Evolutionary conservation across 1,140 invertebrate species (phyloP).

Genomic region (Tetramorium alpestre): DNA sequence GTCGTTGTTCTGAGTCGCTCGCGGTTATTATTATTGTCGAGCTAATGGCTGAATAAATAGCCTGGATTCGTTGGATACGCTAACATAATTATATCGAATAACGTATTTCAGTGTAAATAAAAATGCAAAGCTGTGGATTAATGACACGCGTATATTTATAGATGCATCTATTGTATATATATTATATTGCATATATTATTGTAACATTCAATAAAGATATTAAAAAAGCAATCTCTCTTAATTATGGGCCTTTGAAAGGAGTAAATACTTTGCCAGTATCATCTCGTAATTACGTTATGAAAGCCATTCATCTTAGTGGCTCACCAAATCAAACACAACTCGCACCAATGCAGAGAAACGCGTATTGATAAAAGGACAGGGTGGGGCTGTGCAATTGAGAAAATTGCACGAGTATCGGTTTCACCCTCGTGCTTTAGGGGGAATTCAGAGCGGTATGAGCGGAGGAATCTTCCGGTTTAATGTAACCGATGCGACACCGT

Average conservation of each 20-base stretch:
- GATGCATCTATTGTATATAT: background rate
- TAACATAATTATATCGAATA: constrained; percentile 35
- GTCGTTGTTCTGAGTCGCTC: constrained; percentile 39
- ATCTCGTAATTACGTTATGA: background rate
- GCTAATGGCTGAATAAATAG: constrained; percentile 38
- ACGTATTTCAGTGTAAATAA: background rate
- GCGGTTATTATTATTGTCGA: constrained; percentile 40
- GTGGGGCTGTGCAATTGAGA: constrained; percentile 66
- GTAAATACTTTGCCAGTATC: background rate
- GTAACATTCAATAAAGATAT: background rate
- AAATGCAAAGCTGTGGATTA: background rate
- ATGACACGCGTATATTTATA: background rate
- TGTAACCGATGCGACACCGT: constrained; percentile 36
- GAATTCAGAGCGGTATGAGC: constrained; percentile 38
- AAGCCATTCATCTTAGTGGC: background rate
- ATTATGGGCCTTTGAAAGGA: background rate
- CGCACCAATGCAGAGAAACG: constrained; percentile 22
- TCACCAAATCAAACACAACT: constrained; percentile 56
- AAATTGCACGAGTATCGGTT: constrained; percentile 71
- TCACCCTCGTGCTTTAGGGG: constrained; percentile 52
- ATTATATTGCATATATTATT: background rate
- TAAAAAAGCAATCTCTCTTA: background rate
- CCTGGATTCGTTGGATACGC: background rate
- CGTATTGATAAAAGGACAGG: constrained; percentile 36
- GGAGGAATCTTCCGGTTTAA: constrained; percentile 66